Evolutionary conservation across 2,797 vertebrate genomes (phyloP).

Genomic region (Borostomias antarcticus): DNA sequence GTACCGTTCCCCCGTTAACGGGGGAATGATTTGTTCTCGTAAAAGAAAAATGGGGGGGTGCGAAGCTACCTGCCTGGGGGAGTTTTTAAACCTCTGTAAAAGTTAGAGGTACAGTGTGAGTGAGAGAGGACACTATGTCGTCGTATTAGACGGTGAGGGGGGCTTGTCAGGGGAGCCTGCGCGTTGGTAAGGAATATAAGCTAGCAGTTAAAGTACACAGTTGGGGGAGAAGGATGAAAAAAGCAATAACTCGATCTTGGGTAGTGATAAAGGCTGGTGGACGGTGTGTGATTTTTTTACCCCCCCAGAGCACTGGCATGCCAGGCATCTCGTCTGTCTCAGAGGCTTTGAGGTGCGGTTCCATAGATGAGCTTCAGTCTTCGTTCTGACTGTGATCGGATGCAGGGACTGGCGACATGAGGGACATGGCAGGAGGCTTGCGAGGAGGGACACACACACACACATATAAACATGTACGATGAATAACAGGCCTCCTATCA

Average conservation of each 20-base stretch:
- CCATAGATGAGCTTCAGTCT: background rate
- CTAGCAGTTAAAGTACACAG: background rate
- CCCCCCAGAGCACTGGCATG: too few species aligned
- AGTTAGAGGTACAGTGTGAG: background rate
- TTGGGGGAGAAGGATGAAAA: background rate
- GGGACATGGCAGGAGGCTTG: background rate
- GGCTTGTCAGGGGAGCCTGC: background rate
- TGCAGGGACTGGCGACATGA: background rate
- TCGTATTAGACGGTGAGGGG: background rate
- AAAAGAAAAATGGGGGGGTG: background rate
- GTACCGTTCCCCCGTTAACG: too few species aligned
- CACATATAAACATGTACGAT: background rate
- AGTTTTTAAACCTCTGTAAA: background rate
- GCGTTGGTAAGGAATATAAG: too few species aligned
- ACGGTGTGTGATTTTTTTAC: too few species aligned
- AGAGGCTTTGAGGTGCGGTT: background rate
- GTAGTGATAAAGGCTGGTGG: too few species aligned
- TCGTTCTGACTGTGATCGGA: conserved; percentile 1
- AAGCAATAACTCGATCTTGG: too few species aligned
- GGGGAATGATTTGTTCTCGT: background rate
- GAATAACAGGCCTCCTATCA: background rate
- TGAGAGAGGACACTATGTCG: background rate
- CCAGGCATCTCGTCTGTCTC: conserved; percentile 1
- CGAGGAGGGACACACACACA: background rate
- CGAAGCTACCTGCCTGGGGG: background rate